phyloP scores from a whole-genome alignment of 2,888 invertebrate species.

The Eutolmus rufibarbis region DNA sequence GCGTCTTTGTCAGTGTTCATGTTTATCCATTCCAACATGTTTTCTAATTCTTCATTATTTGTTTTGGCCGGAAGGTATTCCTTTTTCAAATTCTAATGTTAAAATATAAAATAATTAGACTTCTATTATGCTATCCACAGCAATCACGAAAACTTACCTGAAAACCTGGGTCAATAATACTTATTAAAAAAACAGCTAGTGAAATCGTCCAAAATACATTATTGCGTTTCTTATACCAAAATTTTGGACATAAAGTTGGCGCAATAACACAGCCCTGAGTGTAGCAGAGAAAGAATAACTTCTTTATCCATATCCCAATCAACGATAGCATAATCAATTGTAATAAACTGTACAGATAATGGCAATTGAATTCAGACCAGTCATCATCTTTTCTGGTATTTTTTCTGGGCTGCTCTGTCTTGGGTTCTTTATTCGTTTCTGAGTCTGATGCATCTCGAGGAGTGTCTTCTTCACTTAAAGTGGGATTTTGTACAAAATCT shows the following conservation, averaged over 20 bases:
- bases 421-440: neutral
- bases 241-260: constrained; percentile 70
- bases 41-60: constrained; percentile 75
- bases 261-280: constrained; percentile 68
- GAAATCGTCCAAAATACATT: constrained; percentile 60
- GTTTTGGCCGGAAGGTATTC: constrained; percentile 68
- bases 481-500: neutral
- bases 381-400: neutral
- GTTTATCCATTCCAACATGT: constrained; percentile 79
- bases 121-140: neutral
- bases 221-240: constrained; percentile 65
- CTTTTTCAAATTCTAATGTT: neutral
- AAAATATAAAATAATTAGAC: neutral
- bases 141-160: neutral
- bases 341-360: constrained; percentile 64
- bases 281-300: constrained; percentile 60
- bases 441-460: neutral
- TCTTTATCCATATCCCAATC: constrained; percentile 57
- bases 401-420: neutral
- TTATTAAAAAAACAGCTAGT: constrained; percentile 65
- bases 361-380: neutral
- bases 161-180: constrained; percentile 51
- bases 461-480: neutral
- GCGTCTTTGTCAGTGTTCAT: constrained; percentile 69
- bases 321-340: constrained; percentile 72